Evolutionary conservation across 2,797 vertebrate genomes (phyloP), one percentile per base, ranked within the genome.

Genomic region (Diplodus puntazzo): DNA sequence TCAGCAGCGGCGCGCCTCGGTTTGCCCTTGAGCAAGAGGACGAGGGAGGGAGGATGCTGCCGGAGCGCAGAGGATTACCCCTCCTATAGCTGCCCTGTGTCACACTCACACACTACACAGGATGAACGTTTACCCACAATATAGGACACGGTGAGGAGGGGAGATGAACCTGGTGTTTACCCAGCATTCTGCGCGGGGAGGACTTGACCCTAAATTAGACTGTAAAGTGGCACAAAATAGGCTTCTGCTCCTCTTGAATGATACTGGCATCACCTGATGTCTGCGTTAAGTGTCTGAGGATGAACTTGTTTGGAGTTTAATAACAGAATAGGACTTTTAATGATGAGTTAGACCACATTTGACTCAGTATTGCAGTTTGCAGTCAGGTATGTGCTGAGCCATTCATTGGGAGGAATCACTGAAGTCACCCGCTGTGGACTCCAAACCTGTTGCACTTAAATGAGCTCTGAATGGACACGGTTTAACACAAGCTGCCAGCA

Each of bases 21-120:
- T 89, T 88, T 93, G 93, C 88, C 91, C 89, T 92, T 92, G 88
- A 93, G 90, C 88, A 66, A 79, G 82, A 78, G 80, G 84, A 53
- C 11, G 81, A 77, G 78, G 85, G 77, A 52, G 78, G 82, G 85
- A 69, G 73, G 81, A 75, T 61, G 87, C 79, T 87, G 78, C 76
- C 21, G 73, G 70, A 66, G 77, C 76, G 57, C 74, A 80, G 77
- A 61, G 89, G 89, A 94, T 93, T 93, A 91, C 72, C 10, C 77
- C 84, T 69, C 71, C 89, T 75, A 69, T 69, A 82, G 65, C 50
- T 46, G 34, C 70, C 50, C 45, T 69, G 53, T 75, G 82, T 23
- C 45, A 27, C 83, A 54, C 39, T 76, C 61, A 66, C 23, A 77
- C 27, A 53, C 48, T 42, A 66, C 72, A 67, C 62, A 68, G 61